Evolutionary conservation across 1,140 invertebrate genomes (phyloP).

Genomic region (Lucilia cuprina): DNA sequence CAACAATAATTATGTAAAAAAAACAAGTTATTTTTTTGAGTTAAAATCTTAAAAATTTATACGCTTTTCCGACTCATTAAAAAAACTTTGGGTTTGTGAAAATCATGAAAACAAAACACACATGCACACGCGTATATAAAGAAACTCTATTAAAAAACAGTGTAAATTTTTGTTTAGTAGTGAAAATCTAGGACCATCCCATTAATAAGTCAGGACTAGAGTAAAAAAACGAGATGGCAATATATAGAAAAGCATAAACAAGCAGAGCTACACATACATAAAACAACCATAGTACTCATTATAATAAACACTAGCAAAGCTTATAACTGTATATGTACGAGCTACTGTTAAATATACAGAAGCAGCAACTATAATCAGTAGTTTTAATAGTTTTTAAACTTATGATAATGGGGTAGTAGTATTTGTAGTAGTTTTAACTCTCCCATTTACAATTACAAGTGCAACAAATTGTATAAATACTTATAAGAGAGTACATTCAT

Average conservation of each 20-base stretch:
- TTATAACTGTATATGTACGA: not conserved
- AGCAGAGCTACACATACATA: not conserved
- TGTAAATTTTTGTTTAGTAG: not conserved
- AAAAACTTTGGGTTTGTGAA: slow-evolving; percentile 2
- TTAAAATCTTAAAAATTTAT: not conserved
- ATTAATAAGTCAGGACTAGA: not conserved
- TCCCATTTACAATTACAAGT: slow-evolving; percentile 2
- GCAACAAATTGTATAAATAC: not conserved
- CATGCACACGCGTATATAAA: not conserved
- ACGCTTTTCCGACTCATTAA: slow-evolving; percentile 18
- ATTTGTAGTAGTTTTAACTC: not conserved
- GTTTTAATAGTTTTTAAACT: not conserved
- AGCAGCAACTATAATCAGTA: slow-evolving; percentile 18
- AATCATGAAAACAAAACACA: not conserved
- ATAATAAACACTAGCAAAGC: slow-evolving; percentile 13
- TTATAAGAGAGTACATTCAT: not conserved
- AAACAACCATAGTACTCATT: not conserved
- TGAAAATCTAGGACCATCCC: slow-evolving; percentile 24
- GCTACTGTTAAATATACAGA: slow-evolving; percentile 5
- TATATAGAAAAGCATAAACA: not conserved
- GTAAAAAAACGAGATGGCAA: slow-evolving; percentile 26
- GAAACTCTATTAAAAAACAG: not conserved
- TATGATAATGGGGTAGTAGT: not conserved
- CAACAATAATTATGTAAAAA: not conserved
- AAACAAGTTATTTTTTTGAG: not conserved